Conservation (phyloP, 2,888 invertebrate species). For the Nymphalis c-album region DNA sequence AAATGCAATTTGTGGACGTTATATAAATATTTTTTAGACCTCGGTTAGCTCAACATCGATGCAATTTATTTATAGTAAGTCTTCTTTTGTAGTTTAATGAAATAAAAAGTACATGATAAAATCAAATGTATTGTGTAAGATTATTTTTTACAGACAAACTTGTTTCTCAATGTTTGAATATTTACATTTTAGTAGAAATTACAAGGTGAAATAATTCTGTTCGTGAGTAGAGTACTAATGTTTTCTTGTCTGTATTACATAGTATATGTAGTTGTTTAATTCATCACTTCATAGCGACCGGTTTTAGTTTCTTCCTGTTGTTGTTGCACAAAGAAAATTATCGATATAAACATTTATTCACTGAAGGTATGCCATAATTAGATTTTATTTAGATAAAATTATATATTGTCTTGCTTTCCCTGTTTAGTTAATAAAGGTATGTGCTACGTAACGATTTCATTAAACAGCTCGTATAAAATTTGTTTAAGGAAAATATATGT, state of each 20-base stretch:
- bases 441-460: neutral
- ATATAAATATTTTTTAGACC: slow-evolving; percentile 4
- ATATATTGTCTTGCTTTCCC: slow-evolving; percentile 17
- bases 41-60: neutral
- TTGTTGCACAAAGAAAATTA: slow-evolving; percentile 22
- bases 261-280: slow-evolving; percentile 19
- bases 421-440: neutral
- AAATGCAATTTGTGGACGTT: neutral
- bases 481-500: slow-evolving; percentile 1
- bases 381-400: slow-evolving; percentile 20
- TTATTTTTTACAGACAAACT: slow-evolving; percentile 26
- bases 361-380: slow-evolving; percentile 2
- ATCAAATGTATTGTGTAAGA: slow-evolving; percentile 27
- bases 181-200: slow-evolving; percentile 22
- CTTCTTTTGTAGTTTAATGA: slow-evolving; percentile 22
- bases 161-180: slow-evolving; percentile 17
- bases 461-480: neutral
- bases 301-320: slow-evolving; percentile 22
- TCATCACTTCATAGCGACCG: slow-evolving; percentile 22
- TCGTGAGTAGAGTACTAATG: slow-evolving; percentile 19
- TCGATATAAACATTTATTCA: slow-evolving; percentile 17
- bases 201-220: slow-evolving; percentile 20
- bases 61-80: slow-evolving; percentile 18
- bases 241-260: slow-evolving; percentile 9
- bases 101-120: slow-evolving; percentile 28